Evolutionary conservation across 2,888 invertebrate genomes (phyloP).

Genomic region (Melitaea athalia): DNA sequence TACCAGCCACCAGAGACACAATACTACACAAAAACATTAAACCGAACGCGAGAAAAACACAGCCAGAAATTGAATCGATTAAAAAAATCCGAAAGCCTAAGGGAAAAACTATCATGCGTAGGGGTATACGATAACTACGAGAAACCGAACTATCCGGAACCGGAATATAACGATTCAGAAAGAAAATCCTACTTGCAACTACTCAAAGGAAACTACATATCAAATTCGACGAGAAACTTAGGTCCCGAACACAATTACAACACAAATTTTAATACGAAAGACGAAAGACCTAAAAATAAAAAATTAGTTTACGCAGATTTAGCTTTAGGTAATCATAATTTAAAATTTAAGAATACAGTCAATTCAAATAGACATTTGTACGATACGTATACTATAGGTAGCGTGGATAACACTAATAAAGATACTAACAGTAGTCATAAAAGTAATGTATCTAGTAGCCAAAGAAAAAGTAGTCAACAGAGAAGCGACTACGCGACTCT

Average conservation of each 20-base stretch:
- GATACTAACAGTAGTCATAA: slow-evolving; percentile 70
- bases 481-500: slow-evolving; percentile 77
- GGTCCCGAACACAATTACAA: slow-evolving; percentile 64
- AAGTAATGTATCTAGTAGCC: slow-evolving; percentile 64
- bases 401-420: slow-evolving; percentile 67
- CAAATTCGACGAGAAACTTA: slow-evolving; percentile 74
- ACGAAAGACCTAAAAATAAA: slow-evolving; percentile 76
- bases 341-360: slow-evolving; percentile 82
- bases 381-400: slow-evolving; percentile 76
- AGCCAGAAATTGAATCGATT: slow-evolving; percentile 73
- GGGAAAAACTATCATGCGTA: slow-evolving; percentile 78
- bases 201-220: slow-evolving; percentile 77
- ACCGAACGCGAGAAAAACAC: slow-evolving; percentile 74
- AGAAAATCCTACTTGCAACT: slow-evolving; percentile 74
- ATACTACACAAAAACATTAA: slow-evolving; percentile 76
- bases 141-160: slow-evolving; percentile 75
- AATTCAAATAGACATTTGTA: slow-evolving; percentile 82
- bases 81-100: slow-evolving; percentile 77
- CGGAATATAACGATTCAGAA: slow-evolving; percentile 72
- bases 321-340: slow-evolving; percentile 81
- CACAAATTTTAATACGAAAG: slow-evolving; percentile 68
- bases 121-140: slow-evolving; percentile 77
- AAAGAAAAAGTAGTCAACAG: slow-evolving; percentile 59
- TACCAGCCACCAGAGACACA: slow-evolving; percentile 72
- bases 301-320: slow-evolving; percentile 80